Percentiles rank a stretch among this genome's conserved stretches.
Evolutionary conservation across 2,888 invertebrate genomes (phyloP).

Genomic region (Perizoma flavofasciatum): DNA sequence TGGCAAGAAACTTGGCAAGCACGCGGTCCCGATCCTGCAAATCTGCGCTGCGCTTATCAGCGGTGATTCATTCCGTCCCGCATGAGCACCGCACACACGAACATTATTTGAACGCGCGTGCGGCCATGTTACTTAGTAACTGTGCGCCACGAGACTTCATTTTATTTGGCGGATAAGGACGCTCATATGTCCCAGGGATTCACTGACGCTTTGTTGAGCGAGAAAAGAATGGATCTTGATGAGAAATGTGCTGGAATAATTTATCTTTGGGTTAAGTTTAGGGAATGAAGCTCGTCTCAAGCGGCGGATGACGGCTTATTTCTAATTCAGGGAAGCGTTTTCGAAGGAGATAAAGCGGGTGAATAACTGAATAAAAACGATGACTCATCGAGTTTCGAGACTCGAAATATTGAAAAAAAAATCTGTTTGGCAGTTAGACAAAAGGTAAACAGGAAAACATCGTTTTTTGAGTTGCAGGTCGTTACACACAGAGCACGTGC

Average conservation of each 20-base stretch:
- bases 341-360: constrained; percentile 65
- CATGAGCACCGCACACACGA: constrained; percentile 49
- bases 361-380: constrained; percentile 73
- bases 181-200: constrained; percentile 71
- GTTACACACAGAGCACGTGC: constrained; percentile 73
- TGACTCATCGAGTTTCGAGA: constrained; percentile 52
- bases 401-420: constrained; percentile 55
- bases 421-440: constrained; percentile 48
- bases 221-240: constrained; percentile 74
- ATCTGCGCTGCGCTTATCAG: constrained; percentile 79
- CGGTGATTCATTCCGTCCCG: constrained; percentile 72
- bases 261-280: constrained; percentile 74
- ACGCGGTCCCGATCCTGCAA: constrained; percentile 68
- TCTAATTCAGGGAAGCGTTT: constrained; percentile 71
- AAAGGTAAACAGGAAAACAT: constrained; percentile 58
- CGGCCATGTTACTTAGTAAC: constrained; percentile 64
- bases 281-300: constrained; percentile 66
- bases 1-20: constrained; percentile 59
- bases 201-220: constrained; percentile 70
- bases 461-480: constrained; percentile 67
- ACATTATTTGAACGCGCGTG: constrained; percentile 47
- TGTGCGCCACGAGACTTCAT: constrained; percentile 61
- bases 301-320: constrained; percentile 68
- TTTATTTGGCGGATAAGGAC: constrained; percentile 73
- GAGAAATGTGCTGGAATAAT: constrained; percentile 78